These are phyloP conservation scores for Harmothoe impar DNA, from an alignment of 2,888 invertebrate genomes.

Conservation along the genomic window DNA sequence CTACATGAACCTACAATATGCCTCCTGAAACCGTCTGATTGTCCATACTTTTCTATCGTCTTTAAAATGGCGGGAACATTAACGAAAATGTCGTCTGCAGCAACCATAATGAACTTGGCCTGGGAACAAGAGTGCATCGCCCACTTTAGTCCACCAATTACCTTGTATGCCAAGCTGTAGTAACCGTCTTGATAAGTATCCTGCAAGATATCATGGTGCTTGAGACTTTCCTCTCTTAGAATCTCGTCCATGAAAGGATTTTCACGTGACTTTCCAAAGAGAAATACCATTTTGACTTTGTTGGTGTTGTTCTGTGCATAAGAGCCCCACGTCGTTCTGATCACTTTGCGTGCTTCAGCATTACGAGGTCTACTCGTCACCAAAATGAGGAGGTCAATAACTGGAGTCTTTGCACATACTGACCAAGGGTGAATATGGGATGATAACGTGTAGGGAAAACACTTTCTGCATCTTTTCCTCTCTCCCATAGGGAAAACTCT, in stretches of 20 bases:
- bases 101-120: constrained; percentile 30
- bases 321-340: neutral
- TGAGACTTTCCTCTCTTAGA: neutral
- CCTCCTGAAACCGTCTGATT: neutral
- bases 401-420: neutral
- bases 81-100: constrained; percentile 31
- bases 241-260: neutral
- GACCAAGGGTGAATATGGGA: neutral
- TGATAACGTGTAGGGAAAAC: neutral
- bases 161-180: neutral
- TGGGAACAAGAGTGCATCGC: neutral
- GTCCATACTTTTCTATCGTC: neutral
- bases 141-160: neutral
- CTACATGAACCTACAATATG: neutral
- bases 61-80: constrained; percentile 28
- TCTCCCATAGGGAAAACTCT: neutral
- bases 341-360: neutral
- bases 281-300: neutral
- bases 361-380: neutral
- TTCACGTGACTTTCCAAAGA: neutral
- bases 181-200: neutral
- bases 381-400: neutral
- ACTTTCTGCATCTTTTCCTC: neutral
- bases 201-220: neutral
- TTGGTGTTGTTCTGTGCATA: neutral